Evolutionary conservation across 92 coral and sea anemone genomes (phyloP).

Genomic region (Meandrina meandrites): DNA sequence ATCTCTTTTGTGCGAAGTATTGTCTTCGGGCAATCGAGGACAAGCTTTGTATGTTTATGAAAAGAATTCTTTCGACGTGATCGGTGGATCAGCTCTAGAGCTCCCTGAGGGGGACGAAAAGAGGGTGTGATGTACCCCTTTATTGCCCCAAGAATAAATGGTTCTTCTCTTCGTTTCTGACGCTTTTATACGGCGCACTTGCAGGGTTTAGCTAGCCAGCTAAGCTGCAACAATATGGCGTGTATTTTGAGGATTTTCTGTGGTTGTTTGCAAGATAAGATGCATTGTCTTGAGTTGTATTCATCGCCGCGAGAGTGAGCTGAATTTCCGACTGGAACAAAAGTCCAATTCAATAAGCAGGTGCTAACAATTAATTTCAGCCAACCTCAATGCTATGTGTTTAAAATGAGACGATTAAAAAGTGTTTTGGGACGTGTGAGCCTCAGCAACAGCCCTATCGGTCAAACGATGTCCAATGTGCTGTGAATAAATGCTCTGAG

Average conservation of each 20-base stretch:
- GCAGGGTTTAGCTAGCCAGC: constrained; percentile 23
- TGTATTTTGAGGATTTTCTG: constrained; percentile 69
- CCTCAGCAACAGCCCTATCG: constrained; percentile 80
- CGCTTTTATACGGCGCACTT: background rate
- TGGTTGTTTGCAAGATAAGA: constrained; percentile 78
- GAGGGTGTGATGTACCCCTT: constrained; percentile 46
- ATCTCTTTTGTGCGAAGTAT: constrained; percentile 53
- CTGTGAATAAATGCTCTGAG: constrained; percentile 41
- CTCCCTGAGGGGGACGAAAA: constrained; percentile 41
- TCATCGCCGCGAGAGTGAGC: constrained; percentile 73
- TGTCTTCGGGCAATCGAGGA: constrained; percentile 41
- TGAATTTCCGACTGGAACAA: constrained; percentile 75
- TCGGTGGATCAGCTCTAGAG: background rate
- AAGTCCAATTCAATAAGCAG: constrained; percentile 92
- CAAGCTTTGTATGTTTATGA: constrained; percentile 49
- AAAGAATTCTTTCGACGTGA: constrained; percentile 30
- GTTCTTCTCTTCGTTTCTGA: constrained; percentile 25
- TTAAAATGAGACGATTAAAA: constrained; percentile 68
- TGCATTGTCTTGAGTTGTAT: constrained; percentile 68
- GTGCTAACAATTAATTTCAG: constrained; percentile 89
- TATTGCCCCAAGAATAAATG: background rate
- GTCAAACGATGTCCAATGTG: constrained; percentile 32
- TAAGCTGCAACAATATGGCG: constrained; percentile 50
- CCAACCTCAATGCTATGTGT: constrained; percentile 81
- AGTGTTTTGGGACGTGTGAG: constrained; percentile 66